Evolutionary conservation across 2,888 invertebrate species (phyloP).

Genomic region (Ornithoptera alexandrae): DNA sequence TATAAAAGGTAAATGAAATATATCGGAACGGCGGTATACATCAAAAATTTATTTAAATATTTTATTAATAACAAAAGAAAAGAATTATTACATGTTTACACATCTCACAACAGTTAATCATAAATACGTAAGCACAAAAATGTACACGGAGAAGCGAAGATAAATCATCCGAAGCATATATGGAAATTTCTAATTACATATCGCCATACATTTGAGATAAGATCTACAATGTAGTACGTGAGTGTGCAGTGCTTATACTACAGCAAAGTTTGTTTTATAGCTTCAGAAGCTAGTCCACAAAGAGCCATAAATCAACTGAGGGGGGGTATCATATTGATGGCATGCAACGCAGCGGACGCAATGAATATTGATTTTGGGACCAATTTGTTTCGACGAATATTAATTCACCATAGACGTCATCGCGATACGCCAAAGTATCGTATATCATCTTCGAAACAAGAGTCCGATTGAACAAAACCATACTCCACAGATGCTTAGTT

Average conservation of each 20-base stretch:
- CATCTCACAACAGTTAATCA: too few species aligned
- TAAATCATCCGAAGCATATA: background rate
- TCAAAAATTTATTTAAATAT: too few species aligned
- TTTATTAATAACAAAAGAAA: too few species aligned
- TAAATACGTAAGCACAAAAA: too few species aligned
- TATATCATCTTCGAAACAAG: constrained; percentile 14
- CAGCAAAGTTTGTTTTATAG: constrained; percentile 34
- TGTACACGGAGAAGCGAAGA: too few species aligned
- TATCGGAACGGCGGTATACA: too few species aligned
- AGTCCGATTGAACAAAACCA: background rate
- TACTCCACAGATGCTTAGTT: too few species aligned
- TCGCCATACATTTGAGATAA: constrained; percentile 23
- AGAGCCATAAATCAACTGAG: constrained; percentile 61
- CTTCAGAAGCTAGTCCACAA: constrained; percentile 39
- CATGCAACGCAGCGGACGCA: constrained; percentile 44
- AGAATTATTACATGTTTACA: too few species aligned
- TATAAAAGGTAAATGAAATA: too few species aligned
- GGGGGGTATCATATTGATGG: constrained; percentile 50
- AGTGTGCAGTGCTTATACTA: constrained; percentile 37
- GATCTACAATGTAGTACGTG: constrained; percentile 34
- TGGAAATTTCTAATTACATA: constrained; percentile 13
- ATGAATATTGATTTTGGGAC: constrained; percentile 67
- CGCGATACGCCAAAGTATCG: constrained; percentile 15
- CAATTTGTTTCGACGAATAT: constrained; percentile 54
- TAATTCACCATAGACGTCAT: constrained; percentile 39